Evolutionary conservation across 1,140 invertebrate genomes (phyloP).

Genomic region (Drosophila pseudoananassae): DNA sequence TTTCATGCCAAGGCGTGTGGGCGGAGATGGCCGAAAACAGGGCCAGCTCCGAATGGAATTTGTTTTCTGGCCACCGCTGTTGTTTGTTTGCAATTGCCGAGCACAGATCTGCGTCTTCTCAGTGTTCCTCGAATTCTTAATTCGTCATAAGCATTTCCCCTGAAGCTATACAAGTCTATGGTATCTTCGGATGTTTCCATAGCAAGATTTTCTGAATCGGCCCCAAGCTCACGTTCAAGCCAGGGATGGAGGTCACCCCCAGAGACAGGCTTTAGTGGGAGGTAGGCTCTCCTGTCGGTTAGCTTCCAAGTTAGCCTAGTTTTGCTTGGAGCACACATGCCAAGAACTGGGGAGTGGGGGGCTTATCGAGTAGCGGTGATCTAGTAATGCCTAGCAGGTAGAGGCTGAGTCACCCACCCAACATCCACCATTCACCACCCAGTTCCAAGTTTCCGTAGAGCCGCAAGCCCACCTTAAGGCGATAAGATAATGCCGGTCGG

Average conservation of each 20-base stretch:
- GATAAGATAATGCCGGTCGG: constrained; percentile 66
- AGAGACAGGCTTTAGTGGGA: constrained; percentile 1
- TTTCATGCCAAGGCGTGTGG: constrained; percentile 10
- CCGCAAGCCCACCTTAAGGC: constrained; percentile 77
- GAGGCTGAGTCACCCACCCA: constrained; percentile 22
- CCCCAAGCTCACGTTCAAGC: background rate
- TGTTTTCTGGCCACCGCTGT: background rate
- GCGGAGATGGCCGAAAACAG: constrained; percentile 2
- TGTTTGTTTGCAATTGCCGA: constrained; percentile 42
- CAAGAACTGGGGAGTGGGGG: background rate
- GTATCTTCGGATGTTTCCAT: no score
- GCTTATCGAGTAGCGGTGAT: constrained; percentile 25
- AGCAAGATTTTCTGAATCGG: no score
- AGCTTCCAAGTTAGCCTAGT: background rate
- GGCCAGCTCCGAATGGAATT: constrained; percentile 19
- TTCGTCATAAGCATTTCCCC: constrained; percentile 47
- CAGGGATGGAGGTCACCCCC: background rate
- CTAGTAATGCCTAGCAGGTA: background rate
- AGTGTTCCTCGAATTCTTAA: constrained; percentile 34
- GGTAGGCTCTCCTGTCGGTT: no score
- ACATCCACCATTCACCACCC: background rate
- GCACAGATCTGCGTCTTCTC: constrained; percentile 40
- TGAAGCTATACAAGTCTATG: constrained; percentile 15
- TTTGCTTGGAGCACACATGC: background rate
- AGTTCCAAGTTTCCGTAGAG: constrained; percentile 55